These are phyloP conservation scores for Pluvianellus socialis DNA, from an alignment of 2,113 vertebrate species.

Conservation along the genomic window DNA sequence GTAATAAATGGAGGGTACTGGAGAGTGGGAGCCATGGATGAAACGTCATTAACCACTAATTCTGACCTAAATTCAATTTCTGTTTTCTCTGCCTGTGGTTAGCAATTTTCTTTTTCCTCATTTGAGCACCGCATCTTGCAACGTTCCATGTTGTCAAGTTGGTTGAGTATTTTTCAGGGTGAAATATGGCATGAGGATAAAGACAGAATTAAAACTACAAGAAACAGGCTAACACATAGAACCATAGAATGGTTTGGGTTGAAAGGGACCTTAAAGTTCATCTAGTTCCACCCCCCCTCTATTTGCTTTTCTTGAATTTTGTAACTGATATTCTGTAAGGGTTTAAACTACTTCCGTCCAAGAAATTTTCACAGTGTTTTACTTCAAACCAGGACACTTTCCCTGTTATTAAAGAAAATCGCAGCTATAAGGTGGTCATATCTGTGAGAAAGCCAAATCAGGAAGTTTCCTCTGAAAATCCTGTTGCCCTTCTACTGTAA, in stretches of 20 bases:
- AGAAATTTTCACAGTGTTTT: not conserved
- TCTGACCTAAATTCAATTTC: not conserved
- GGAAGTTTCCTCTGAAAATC: not conserved
- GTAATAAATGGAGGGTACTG: not conserved
- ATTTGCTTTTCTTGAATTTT: not conserved
- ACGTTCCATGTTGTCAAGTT: not conserved
- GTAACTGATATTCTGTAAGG: not conserved
- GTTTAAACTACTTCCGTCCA: not conserved
- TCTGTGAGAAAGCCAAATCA: not conserved
- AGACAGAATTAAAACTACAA: not conserved
- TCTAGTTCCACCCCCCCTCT: not conserved
- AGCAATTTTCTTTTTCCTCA: not conserved
- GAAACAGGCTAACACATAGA: not conserved
- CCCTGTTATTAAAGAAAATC: not conserved
- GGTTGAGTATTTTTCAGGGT: not conserved
- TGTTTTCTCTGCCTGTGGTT: not conserved
- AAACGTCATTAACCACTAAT: not conserved
- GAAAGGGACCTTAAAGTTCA: not conserved
- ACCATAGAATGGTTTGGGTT: not conserved
- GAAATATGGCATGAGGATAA: not conserved
- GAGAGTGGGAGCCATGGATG: fast-evolving
- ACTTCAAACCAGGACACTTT: not conserved
- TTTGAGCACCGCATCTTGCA: not conserved
- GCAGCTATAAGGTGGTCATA: not conserved
- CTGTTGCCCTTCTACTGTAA: not conserved